Conservation (phyloP, 2,888 invertebrate species). For the Tetramorium bicarinatum region DNA sequence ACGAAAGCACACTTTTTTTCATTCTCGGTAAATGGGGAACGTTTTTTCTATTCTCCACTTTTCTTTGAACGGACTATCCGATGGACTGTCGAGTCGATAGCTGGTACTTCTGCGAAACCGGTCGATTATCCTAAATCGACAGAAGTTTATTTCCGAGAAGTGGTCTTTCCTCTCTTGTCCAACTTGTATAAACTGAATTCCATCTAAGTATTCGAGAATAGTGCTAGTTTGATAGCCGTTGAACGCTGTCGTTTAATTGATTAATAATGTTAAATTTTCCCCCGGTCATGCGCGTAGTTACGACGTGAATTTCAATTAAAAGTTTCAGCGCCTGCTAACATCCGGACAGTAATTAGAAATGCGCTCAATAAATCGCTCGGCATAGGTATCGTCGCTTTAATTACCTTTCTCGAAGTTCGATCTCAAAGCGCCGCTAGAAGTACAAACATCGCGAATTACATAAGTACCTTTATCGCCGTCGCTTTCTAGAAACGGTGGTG, state of each 20-base stretch:
- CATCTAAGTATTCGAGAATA: background rate
- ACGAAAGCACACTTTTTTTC: conserved; percentile 3
- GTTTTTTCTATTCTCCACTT: background rate
- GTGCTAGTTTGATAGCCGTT: background rate
- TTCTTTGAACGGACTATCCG: background rate
- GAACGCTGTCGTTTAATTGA: conserved; percentile 39
- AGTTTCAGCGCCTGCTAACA: conserved; percentile 67
- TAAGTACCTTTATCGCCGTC: conserved; percentile 60
- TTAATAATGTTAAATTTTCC: conserved; percentile 53
- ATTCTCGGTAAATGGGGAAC: background rate
- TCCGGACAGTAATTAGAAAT: conserved; percentile 72
- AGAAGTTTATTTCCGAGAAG: conserved; percentile 5
- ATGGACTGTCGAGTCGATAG: background rate
- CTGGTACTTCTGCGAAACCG: conserved; percentile 8
- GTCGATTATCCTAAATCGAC: conserved; percentile 26
- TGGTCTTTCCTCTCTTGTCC: background rate
- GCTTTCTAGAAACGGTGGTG: conserved; percentile 28
- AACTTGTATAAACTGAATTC: conserved; percentile 9
- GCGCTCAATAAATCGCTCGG: conserved; percentile 68
- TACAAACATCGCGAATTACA: conserved; percentile 61
- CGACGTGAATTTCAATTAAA: conserved; percentile 60
- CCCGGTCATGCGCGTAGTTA: conserved; percentile 25
- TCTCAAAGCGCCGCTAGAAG: conserved; percentile 60
- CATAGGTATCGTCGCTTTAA: conserved; percentile 65
- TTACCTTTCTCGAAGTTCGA: conserved; percentile 64